phyloP scores from a whole-genome alignment of 2,888 invertebrate species.

The Chaetogeoica ovagalla region DNA sequence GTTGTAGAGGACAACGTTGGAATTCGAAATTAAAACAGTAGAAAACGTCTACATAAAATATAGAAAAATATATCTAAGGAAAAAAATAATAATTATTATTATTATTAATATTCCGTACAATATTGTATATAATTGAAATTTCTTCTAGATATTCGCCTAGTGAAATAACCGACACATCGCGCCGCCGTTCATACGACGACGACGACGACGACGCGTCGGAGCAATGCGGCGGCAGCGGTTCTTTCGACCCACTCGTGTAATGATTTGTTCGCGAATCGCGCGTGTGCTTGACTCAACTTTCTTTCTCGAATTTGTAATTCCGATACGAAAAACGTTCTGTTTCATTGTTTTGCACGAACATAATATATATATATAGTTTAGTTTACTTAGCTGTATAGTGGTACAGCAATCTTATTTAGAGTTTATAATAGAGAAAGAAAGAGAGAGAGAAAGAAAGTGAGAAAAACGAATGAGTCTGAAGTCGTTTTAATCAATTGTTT shows the following conservation, averaged over 20 bases:
- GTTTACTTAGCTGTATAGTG: neutral
- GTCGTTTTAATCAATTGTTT: slow-evolving; percentile 4
- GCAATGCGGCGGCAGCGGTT: too few species aligned
- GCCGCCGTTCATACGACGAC: too few species aligned
- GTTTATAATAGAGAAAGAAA: neutral
- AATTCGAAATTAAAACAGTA: too few species aligned
- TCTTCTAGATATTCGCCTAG: too few species aligned
- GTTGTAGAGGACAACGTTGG: too few species aligned
- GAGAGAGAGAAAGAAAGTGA: neutral
- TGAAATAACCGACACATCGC: too few species aligned
- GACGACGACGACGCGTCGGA: too few species aligned
- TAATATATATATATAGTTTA: neutral
- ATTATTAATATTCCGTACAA: too few species aligned
- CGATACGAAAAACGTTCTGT: neutral
- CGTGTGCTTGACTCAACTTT: neutral
- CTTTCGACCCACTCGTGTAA: neutral
- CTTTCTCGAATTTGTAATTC: neutral
- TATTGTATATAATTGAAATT: too few species aligned
- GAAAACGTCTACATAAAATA: too few species aligned
- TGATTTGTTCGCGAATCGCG: neutral
- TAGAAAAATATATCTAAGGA: too few species aligned
- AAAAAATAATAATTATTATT: too few species aligned
- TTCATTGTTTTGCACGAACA: neutral
- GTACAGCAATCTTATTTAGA: neutral
- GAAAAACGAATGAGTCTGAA: neutral